Percentiles rank a stretch among this genome's conserved stretches.
Evolutionary conservation across 2,888 invertebrate species (phyloP).

Genomic region (Drosophila antonietae): DNA sequence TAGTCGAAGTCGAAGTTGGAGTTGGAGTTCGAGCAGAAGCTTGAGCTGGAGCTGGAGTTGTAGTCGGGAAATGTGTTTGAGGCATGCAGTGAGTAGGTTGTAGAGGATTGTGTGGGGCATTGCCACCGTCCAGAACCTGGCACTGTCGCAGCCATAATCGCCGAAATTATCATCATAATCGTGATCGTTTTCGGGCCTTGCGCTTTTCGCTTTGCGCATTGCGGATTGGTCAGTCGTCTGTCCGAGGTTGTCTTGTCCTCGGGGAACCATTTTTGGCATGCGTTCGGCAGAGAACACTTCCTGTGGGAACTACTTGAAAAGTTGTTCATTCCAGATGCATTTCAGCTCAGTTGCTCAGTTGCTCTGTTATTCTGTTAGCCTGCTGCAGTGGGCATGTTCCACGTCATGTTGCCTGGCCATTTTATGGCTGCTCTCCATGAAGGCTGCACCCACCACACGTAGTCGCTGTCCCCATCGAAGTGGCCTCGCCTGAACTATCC

Average conservation of each 20-base stretch:
- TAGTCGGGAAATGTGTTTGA: conserved; percentile 23
- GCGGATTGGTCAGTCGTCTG: conserved; percentile 45
- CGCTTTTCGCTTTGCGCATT: conserved; percentile 31
- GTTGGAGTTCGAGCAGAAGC: conserved; percentile 4
- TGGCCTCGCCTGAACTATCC: conserved; percentile 14
- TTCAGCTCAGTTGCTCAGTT: conserved; percentile 15
- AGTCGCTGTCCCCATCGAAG: conserved; percentile 2
- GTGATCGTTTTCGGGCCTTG: conserved; percentile 67
- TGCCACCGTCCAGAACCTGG: conserved; percentile 53
- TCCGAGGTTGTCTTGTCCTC: conserved; percentile 68
- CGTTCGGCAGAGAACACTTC: conserved; percentile 74
- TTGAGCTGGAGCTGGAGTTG: conserved; percentile 13
- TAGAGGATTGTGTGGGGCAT: conserved; percentile 49
- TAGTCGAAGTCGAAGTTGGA: conserved; percentile 8
- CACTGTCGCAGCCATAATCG: conserved; percentile 63
- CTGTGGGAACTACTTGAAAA: conserved; percentile 70
- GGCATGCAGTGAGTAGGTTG: conserved; percentile 31
- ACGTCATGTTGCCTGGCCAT: conserved; percentile 53
- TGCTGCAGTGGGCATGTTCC: conserved; percentile 34
- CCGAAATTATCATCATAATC: conserved; percentile 74
- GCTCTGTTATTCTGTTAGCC: not conserved
- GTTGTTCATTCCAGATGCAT: conserved; percentile 54
- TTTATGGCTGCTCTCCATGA: conserved; percentile 40
- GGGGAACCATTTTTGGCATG: conserved; percentile 76
- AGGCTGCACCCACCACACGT: conserved; percentile 56